Base-by-base conservation (phyloP, 2,888 invertebrate genomes). In the Autographa gamma region DNA sequence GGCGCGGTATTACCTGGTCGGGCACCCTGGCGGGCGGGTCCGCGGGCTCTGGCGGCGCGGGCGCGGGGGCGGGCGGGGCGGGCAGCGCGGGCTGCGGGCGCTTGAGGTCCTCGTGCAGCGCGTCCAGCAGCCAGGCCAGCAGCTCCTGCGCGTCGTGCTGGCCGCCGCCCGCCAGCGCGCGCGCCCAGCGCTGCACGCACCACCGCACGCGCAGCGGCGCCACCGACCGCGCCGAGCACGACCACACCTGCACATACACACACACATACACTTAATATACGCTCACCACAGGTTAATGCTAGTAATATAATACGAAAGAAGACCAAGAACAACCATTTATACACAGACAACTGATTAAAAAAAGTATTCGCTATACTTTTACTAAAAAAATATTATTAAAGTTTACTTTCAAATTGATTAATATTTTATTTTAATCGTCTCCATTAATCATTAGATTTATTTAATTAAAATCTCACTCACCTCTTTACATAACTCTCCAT, bases 61-160 rank as follows among this genome's bases (percentile, higher is more conserved):
- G 59, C 7, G 73, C 0, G 43, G 2, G 52, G 0, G 69, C 73
- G 16, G 38, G 74, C 56, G 1, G 61, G n/a, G 75, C 48, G 41
- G 97, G 97, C 64, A 93, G 62, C 43, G 48, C 63, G 56, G 96
- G 95, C 18, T 38, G 48, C 25, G 85, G 98, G 14, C 98, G 95
- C 95, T 98, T 98, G 78, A 99, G 96, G 93, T 99, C 98, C 95
- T 99, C 98, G 93, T 99, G 99, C 81, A 99, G 96, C 63, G 98
- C 97, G 95, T 99, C 99, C 84, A 99, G 95, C 79, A 99, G 95
- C 97, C 99, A 99, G 65, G 98, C 98, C 43, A 99, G 96, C 81
- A 99, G 96, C 94, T 99, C 99, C 96, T 98, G 99, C 66, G 98
- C 98, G 96, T 99, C 99, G 93, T 99, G 99, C 93, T 99, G 99